Evolutionary conservation across 1,140 invertebrate genomes (phyloP).

Genomic region (Drosophila yakuba): DNA sequence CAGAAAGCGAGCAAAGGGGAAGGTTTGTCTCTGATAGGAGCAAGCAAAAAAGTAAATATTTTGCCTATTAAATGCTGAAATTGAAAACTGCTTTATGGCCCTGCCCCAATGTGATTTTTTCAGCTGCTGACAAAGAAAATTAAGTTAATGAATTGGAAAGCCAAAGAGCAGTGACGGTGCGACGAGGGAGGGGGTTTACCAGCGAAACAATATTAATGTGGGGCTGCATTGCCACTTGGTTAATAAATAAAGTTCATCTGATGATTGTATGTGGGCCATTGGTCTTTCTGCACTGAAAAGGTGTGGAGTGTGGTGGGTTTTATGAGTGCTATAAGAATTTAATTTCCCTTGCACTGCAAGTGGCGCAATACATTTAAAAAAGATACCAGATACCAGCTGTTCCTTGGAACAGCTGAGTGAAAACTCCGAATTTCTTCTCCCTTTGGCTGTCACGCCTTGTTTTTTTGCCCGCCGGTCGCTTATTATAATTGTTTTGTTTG

Average conservation of each 20-base stretch:
- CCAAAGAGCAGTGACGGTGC: background rate
- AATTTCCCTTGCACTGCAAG: background rate
- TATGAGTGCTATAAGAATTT: background rate
- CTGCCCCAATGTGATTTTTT: slow-evolving; percentile 19
- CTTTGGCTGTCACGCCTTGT: slow-evolving; percentile 2
- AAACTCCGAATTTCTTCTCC: slow-evolving; percentile 1
- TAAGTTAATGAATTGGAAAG: slow-evolving; percentile 36
- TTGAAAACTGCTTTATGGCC: slow-evolving; percentile 38
- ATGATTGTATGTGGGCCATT: slow-evolving; percentile 19
- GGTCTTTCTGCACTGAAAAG: background rate
- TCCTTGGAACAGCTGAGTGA: background rate
- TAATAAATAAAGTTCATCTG: slow-evolving; percentile 22
- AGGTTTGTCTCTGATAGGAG: slow-evolving; percentile 8
- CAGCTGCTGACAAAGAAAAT: slow-evolving; percentile 12
- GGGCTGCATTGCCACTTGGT: slow-evolving; percentile 15
- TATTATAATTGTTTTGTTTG: slow-evolving; percentile 72
- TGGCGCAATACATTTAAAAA: background rate
- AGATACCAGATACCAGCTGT: background rate
- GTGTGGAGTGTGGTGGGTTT: background rate
- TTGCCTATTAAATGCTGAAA: slow-evolving; percentile 45
- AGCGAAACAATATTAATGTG: slow-evolving; percentile 16
- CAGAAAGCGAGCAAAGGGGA: slow-evolving; percentile 15
- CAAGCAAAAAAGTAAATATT: slow-evolving; percentile 34
- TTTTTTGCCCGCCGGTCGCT: slow-evolving; percentile 31
- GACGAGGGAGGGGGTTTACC: background rate